Conservation (phyloP, 2,888 invertebrate genomes). For the Diploptera punctata region DNA sequence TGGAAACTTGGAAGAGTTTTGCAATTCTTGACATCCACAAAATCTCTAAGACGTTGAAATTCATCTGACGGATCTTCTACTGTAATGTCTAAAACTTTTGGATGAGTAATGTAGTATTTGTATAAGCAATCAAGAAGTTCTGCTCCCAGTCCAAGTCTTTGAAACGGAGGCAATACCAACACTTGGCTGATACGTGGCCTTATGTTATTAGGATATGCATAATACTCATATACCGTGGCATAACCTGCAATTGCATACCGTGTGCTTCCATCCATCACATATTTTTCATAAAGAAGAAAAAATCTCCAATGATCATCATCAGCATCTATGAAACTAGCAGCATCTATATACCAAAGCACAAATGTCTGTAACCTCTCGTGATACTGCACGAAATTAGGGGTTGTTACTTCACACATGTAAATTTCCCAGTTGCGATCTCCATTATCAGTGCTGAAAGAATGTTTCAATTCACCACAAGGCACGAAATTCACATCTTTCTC, state of each 20-base stretch:
- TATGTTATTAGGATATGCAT: constrained; percentile 86
- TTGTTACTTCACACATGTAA: constrained; percentile 75
- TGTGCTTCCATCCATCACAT: constrained; percentile 62
- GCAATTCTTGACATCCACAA: constrained; percentile 82
- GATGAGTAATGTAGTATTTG: constrained; percentile 59
- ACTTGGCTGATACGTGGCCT: constrained; percentile 94
- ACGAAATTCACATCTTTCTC: constrained; percentile 76
- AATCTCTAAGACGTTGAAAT: constrained; percentile 90
- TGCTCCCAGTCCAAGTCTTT: constrained; percentile 84
- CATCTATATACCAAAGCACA: constrained; percentile 95
- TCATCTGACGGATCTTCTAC: constrained; percentile 95
- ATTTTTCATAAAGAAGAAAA: constrained; percentile 82
- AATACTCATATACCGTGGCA: constrained; percentile 93
- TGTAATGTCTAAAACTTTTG: constrained; percentile 72
- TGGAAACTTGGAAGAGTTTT: constrained; percentile 71
- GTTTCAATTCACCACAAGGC: constrained; percentile 75
- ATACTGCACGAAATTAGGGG: constrained; percentile 76
- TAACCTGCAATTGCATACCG: constrained; percentile 85
- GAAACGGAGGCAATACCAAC: constrained; percentile 90
- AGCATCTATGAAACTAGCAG: constrained; percentile 91
- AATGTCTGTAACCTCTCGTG: constrained; percentile 90
- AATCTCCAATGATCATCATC: constrained; percentile 93
- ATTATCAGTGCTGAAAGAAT: constrained; percentile 58
- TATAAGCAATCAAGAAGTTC: constrained; percentile 72
- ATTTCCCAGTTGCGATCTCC: constrained; percentile 64